Evolutionary conservation across 2,888 invertebrate species (phyloP).

Genomic region (Nymphalis c-album): DNA sequence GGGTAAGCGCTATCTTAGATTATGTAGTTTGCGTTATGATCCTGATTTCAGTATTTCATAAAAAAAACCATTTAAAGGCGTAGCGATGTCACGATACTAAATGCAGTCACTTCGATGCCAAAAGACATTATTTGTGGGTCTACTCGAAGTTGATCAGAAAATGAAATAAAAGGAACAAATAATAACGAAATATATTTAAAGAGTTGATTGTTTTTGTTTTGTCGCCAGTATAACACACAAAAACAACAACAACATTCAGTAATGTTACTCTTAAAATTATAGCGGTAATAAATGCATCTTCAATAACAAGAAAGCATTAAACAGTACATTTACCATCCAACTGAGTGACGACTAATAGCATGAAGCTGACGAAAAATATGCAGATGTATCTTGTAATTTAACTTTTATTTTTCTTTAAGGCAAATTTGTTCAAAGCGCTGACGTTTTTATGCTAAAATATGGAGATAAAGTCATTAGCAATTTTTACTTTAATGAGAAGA

Average conservation of each 20-base stretch:
- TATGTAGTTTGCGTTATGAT: too few relatives aligned
- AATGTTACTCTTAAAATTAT: conserved; percentile 36
- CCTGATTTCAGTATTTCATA: too few relatives aligned
- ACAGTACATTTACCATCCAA: conserved; percentile 59
- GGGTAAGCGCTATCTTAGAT: too few relatives aligned
- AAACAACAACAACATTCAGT: conserved; percentile 21
- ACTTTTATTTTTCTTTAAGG: conserved; percentile 56
- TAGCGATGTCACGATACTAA: too few relatives aligned
- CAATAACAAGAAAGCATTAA: conserved; percentile 44
- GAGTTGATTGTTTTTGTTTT: neutral
- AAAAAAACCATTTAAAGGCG: too few relatives aligned
- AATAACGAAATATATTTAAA: too few relatives aligned
- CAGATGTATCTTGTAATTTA: conserved; percentile 68
- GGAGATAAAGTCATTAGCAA: conserved; percentile 77
- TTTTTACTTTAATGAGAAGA: conserved; percentile 69
- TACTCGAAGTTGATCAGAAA: too few relatives aligned
- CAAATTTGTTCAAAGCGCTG: conserved; percentile 63
- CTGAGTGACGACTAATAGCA: conserved; percentile 65
- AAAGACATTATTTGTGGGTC: too few relatives aligned
- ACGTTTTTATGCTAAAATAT: conserved; percentile 78
- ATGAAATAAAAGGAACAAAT: too few relatives aligned
- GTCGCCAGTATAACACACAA: conserved; percentile 19
- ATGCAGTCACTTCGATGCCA: too few relatives aligned
- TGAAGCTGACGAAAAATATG: conserved; percentile 68
- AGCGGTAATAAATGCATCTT: conserved; percentile 53